phyloP scores from a whole-genome alignment of 2,888 invertebrate genomes.

The Metopia argyrocephala region DNA sequence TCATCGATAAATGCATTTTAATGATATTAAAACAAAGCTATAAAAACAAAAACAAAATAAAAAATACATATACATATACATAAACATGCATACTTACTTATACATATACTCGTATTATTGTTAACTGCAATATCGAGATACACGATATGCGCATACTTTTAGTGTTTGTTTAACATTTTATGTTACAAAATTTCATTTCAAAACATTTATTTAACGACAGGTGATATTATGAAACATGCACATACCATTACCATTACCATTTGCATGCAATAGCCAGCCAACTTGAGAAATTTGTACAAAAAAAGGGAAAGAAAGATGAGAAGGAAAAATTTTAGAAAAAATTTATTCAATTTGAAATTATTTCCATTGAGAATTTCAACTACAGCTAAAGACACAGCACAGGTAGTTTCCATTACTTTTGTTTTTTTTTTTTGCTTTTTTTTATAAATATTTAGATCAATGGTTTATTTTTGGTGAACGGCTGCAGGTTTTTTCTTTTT shows the following conservation, averaged over 20 bases:
- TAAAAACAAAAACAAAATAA: not conserved
- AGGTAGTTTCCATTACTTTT: too few relatives aligned
- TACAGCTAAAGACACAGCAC: slow-evolving; percentile 16
- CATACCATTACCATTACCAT: not conserved
- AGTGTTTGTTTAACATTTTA: slow-evolving; percentile 45
- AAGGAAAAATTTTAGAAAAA: slow-evolving; percentile 48
- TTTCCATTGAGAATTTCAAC: slow-evolving; percentile 26
- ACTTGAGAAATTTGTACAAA: slow-evolving; percentile 34
- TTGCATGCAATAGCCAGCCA: not conserved
- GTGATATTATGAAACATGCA: slow-evolving; percentile 53
- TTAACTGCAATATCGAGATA: not conserved
- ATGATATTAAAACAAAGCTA: slow-evolving; percentile 37
- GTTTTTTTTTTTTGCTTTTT: not conserved
- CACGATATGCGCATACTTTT: not conserved
- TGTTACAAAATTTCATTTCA: slow-evolving; percentile 49
- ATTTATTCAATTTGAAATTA: slow-evolving; percentile 52
- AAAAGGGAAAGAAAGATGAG: slow-evolving; percentile 32
- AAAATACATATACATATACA: slow-evolving; percentile 5
- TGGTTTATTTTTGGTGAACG: not conserved
- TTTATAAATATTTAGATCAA: slow-evolving; percentile 39
- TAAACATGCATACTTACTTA: not conserved
- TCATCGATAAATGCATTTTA: slow-evolving; percentile 60
- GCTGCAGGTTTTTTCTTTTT: not conserved
- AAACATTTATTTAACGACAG: slow-evolving; percentile 59
- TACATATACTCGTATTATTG: not conserved